Conservation (phyloP, 1,140 invertebrate genomes). For the Megathymus violae region DNA sequence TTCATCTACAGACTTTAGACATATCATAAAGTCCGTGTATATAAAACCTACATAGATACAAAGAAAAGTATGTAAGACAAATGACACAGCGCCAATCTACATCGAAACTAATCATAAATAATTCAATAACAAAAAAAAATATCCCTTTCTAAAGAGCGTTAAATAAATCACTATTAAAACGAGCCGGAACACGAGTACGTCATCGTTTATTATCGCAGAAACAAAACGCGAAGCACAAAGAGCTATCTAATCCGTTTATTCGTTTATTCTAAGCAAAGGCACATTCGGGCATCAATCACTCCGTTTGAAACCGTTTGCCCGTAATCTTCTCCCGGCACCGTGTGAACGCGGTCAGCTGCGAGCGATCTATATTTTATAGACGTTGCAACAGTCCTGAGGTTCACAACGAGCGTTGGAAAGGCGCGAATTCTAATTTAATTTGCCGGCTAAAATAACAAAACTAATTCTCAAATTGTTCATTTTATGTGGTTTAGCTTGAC, state of each 20-base stretch:
- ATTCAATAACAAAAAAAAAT: slow-evolving; percentile 7
- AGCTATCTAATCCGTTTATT: slow-evolving; percentile 57
- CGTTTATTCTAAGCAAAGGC: slow-evolving; percentile 54
- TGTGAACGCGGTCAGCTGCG: slow-evolving; percentile 75
- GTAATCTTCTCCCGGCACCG: slow-evolving; percentile 66
- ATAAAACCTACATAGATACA: too few relatives aligned
- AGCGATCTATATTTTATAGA: slow-evolving; percentile 67
- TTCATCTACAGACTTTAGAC: too few relatives aligned
- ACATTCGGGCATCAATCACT: slow-evolving; percentile 72
- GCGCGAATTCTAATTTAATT: slow-evolving; percentile 24
- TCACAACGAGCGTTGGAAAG: slow-evolving; percentile 16
- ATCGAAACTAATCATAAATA: neutral
- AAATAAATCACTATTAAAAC: slow-evolving; percentile 11
- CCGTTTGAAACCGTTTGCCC: slow-evolving; percentile 61
- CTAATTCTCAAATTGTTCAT: neutral
- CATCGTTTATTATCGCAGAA: slow-evolving; percentile 46
- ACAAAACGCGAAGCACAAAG: slow-evolving; percentile 51
- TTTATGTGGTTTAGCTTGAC: neutral
- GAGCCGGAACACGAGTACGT: too few relatives aligned
- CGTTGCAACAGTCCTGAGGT: slow-evolving; percentile 56
- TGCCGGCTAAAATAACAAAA: slow-evolving; percentile 11
- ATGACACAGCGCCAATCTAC: too few relatives aligned
- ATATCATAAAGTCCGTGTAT: too few relatives aligned
- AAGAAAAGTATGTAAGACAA: too few relatives aligned
- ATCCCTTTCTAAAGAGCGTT: neutral